Percentiles rank a stretch among this genome's conserved stretches.
These are phyloP conservation scores for Gallinago paraguaiae DNA, from an alignment of 2,113 vertebrate species.

Conservation along the genomic window DNA sequence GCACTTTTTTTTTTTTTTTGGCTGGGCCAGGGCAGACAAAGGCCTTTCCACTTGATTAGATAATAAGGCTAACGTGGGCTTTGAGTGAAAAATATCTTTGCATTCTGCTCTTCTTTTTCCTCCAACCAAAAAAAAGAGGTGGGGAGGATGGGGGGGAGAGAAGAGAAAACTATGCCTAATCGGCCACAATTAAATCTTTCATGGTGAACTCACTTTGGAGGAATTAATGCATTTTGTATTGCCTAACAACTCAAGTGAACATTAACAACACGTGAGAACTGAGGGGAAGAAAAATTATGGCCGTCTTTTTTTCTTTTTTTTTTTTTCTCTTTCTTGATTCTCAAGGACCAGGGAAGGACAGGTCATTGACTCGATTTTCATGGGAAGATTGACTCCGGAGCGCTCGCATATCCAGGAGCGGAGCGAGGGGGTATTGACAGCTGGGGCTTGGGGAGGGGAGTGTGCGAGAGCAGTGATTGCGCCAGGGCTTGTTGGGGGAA, in stretches of 20 bases:
- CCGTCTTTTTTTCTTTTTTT: constrained; percentile 54
- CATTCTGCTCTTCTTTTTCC: constrained; percentile 75
- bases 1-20: constrained; percentile 69
- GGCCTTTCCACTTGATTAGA: constrained; percentile 88
- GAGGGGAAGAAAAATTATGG: constrained; percentile 85
- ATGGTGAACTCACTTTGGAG: constrained; percentile 82
- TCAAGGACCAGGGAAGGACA: constrained; percentile 81
- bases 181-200: constrained; percentile 90
- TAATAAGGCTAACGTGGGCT: constrained; percentile 85
- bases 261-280: constrained; percentile 84
- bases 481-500: constrained; percentile 79
- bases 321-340: constrained; percentile 26
- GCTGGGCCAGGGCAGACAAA: constrained; percentile 82
- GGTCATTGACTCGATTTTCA: constrained; percentile 95
- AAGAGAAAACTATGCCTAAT: constrained; percentile 85
- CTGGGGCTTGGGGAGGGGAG: constrained; percentile 75
- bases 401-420: constrained; percentile 79
- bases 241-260: constrained; percentile 79
- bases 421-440: constrained; percentile 83
- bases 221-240: constrained; percentile 90
- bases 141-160: fast-evolving
- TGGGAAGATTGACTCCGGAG: constrained; percentile 87
- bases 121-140: background rate
- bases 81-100: constrained; percentile 84
- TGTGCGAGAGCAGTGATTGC: constrained; percentile 78